phyloP scores from a whole-genome alignment of 2,888 invertebrate species.

The Lochmaea capreae region DNA sequence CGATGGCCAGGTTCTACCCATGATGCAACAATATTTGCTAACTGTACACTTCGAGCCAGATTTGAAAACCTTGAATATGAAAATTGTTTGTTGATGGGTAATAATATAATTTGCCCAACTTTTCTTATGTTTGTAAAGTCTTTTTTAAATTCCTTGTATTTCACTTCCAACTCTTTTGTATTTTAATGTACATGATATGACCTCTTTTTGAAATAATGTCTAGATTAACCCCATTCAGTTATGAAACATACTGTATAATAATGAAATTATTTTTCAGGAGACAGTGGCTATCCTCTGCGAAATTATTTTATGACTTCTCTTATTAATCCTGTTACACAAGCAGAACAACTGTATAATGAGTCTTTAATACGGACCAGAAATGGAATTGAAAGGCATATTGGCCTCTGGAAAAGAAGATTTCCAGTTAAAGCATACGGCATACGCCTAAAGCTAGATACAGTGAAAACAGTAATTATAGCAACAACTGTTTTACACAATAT shows the following conservation, averaged over 20 bases:
- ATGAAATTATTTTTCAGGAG: conserved; percentile 29
- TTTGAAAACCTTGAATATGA: conserved; percentile 24
- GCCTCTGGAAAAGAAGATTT: conserved; percentile 48
- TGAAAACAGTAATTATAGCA: conserved; percentile 42
- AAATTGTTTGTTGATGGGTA: conserved; percentile 29
- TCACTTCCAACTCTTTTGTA: not conserved
- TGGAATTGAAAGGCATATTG: conserved; percentile 42
- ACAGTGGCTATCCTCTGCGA: conserved; percentile 44
- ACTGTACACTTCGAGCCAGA: conserved; percentile 14
- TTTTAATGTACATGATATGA: not conserved
- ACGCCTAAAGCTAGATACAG: conserved; percentile 37
- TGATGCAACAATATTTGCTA: conserved; percentile 32
- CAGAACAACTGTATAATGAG: conserved; percentile 48
- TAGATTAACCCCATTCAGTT: not conserved
- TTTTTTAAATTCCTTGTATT: not conserved
- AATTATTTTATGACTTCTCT: conserved; percentile 46
- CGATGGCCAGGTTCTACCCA: conserved; percentile 35
- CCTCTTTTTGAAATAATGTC: not conserved
- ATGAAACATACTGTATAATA: not conserved
- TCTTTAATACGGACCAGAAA: conserved; percentile 45
- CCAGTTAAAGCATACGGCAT: conserved; percentile 43
- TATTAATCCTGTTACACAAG: conserved; percentile 41
- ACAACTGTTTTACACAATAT: conserved; percentile 48
- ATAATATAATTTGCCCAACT: not conserved
- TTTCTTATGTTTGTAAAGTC: not conserved